These are phyloP conservation scores for Heliconius melpomene DNA, from an alignment of 1,140 invertebrate species.

Conservation along the genomic window DNA sequence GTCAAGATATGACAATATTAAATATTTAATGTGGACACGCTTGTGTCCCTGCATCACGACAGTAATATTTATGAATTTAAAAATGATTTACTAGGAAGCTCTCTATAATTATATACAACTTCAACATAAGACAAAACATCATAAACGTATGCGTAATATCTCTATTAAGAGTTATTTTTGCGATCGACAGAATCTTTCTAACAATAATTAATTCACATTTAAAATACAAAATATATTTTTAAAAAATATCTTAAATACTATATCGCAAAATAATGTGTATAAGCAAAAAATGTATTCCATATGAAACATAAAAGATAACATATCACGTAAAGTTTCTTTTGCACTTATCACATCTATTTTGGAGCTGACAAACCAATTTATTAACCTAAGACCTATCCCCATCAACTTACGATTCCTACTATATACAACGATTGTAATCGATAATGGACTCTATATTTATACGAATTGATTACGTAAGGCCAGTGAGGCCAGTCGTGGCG, in stretches of 20 bases:
- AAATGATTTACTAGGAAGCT: no score
- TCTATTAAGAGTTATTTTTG: no score
- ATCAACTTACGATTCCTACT: constrained; percentile 2
- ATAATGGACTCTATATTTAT: not conserved
- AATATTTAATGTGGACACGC: no score
- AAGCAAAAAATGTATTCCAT: not conserved
- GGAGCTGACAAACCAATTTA: constrained; percentile 1
- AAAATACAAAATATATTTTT: no score
- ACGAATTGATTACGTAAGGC: constrained; percentile 27
- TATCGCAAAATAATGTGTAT: not conserved
- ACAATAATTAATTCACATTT: no score
- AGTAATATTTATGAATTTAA: no score
- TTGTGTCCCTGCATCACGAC: no score
- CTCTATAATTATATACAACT: no score
- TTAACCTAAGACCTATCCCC: constrained; percentile 2
- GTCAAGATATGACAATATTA: no score
- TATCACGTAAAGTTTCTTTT: not conserved
- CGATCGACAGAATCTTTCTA: no score
- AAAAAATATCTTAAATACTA: not conserved
- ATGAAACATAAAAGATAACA: not conserved
- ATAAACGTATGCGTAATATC: no score
- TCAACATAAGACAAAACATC: no score
- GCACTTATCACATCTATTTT: not conserved
- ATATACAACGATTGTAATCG: not conserved
- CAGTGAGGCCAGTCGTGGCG: constrained; percentile 26